Evolutionary conservation across 2,113 vertebrate genomes (phyloP).

Genomic region (Tragelaphus buxtoni): DNA sequence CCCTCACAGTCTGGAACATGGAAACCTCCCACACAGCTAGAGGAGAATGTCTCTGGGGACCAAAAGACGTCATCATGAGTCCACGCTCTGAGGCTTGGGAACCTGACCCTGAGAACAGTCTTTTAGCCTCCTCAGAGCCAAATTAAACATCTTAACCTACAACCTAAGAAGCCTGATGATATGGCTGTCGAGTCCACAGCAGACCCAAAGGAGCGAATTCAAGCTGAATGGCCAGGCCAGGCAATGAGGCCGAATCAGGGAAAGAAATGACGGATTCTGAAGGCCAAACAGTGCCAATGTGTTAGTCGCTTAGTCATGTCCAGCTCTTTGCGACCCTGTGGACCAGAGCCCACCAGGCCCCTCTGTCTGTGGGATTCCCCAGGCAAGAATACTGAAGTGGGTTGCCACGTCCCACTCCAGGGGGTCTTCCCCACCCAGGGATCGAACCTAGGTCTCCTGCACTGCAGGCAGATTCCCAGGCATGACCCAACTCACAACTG

Average conservation of each 20-base stretch:
- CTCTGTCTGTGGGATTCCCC: background rate
- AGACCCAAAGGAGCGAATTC: background rate
- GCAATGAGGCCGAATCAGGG: background rate
- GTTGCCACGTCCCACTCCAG: background rate
- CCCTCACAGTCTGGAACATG: background rate
- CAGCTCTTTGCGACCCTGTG: background rate
- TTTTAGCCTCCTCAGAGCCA: background rate
- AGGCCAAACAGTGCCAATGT: rapidly evolving
- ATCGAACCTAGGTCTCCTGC: background rate
- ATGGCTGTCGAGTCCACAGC: rapidly evolving
- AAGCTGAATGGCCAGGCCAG: background rate
- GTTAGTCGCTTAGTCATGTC: background rate
- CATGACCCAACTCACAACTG: rapidly evolving
- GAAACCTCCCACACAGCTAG: background rate
- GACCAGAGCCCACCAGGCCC: background rate
- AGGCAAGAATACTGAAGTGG: background rate
- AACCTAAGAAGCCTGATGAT: rapidly evolving
- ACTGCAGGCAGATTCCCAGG: background rate
- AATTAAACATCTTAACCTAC: background rate
- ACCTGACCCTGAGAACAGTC: background rate
- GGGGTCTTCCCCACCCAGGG: background rate
- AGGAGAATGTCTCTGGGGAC: background rate
- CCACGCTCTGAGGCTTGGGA: background rate
- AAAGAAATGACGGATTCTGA: rapidly evolving
- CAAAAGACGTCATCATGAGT: background rate